These are phyloP conservation scores for Vicugna pacos DNA, from an alignment of 2,113 vertebrate genomes.

Conservation along the genomic window DNA sequence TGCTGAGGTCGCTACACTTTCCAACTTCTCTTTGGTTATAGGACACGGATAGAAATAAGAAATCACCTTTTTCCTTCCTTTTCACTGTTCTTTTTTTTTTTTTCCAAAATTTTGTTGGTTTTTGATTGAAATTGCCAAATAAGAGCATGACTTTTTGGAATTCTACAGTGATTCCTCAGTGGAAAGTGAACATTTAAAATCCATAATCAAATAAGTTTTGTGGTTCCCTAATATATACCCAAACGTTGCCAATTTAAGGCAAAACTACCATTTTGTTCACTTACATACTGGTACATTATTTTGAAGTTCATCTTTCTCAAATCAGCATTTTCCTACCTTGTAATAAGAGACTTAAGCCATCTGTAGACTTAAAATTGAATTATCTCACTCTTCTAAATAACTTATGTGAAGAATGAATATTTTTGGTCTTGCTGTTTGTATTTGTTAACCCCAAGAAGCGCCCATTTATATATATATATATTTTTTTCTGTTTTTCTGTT, in stretches of 20 bases:
- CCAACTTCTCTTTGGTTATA: background rate
- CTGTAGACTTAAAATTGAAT: background rate
- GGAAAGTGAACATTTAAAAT: constrained; percentile 32
- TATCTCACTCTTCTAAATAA: background rate
- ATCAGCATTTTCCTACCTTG: background rate
- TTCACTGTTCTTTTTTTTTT: background rate
- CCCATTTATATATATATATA: background rate
- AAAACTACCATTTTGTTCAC: background rate
- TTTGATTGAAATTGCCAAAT: constrained; percentile 33
- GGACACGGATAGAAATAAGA: background rate
- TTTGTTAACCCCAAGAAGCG: background rate
- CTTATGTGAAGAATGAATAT: background rate
- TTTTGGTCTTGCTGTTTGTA: background rate
- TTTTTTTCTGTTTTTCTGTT: background rate
- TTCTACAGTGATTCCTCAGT: background rate
- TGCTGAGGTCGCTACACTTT: background rate
- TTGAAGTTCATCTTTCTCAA: constrained; percentile 54
- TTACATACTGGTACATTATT: background rate
- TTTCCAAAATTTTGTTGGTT: background rate
- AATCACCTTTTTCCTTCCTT: background rate
- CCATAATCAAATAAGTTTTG: background rate
- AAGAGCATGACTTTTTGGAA: background rate
- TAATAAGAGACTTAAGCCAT: background rate
- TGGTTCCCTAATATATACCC: background rate
- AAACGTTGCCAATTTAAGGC: background rate